Percentiles rank a stretch among this genome's conserved stretches.
Conservation (phyloP, 2,113 vertebrate genomes). For the Rattus rattus region DNA sequence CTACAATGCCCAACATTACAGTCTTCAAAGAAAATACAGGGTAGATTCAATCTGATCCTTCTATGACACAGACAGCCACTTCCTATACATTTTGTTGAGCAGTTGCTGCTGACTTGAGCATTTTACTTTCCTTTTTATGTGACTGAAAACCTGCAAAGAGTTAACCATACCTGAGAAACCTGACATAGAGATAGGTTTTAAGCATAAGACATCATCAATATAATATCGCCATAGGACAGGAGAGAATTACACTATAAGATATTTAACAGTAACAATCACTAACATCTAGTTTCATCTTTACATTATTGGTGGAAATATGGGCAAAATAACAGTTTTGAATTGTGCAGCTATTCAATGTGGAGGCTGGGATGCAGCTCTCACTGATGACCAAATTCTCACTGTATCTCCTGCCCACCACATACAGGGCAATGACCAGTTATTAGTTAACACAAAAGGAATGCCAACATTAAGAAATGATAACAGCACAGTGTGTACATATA, state of each 20-base stretch:
- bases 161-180: background rate
- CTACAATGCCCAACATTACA: background rate
- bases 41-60: background rate
- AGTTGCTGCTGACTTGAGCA: background rate
- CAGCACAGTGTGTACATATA: background rate
- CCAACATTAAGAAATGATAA: conserved; percentile 1
- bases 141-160: conserved; percentile 13
- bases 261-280: background rate
- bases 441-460: background rate
- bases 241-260: background rate
- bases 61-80: background rate
- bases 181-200: background rate
- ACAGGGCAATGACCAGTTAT: background rate
- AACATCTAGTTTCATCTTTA: background rate
- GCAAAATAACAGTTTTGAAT: background rate
- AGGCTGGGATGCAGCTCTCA: background rate
- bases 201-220: conserved; percentile 21
- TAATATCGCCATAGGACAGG: background rate
- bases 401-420: background rate
- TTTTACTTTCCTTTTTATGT: background rate
- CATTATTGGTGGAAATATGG: conserved; percentile 18
- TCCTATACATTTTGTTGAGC: background rate
- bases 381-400: background rate
- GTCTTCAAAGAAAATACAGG: background rate
- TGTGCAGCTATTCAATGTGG: background rate